phyloP scores from a whole-genome alignment of 2,797 vertebrate genomes.

The Tragopan temminckii region DNA sequence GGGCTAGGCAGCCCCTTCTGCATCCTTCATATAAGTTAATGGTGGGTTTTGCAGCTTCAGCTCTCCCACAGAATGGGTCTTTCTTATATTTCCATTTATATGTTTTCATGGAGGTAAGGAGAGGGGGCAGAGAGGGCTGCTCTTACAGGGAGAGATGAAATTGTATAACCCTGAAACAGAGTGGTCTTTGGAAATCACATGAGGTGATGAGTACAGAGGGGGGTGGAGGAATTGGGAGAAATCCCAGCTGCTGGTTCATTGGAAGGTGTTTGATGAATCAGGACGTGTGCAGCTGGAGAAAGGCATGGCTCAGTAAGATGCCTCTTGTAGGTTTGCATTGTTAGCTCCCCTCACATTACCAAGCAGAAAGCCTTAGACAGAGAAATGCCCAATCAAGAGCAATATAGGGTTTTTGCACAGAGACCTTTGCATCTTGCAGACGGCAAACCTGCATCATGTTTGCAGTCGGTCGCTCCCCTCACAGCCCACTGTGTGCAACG shows the following conservation, averaged over 20 bases:
- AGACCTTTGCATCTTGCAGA: background rate
- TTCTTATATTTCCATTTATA: background rate
- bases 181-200: background rate
- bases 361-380: background rate
- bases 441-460: background rate
- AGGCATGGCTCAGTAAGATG: background rate
- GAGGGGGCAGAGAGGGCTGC: background rate
- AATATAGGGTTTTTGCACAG: background rate
- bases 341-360: background rate
- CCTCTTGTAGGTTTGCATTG: background rate
- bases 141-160: background rate
- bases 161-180: background rate
- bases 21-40: background rate
- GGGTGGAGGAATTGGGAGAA: slow-evolving; percentile 40
- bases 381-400: rapidly evolving
- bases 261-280: background rate
- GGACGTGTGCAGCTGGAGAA: slow-evolving; percentile 48
- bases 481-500: rapidly evolving
- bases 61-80: background rate
- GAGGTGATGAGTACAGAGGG: background rate
- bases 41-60: background rate
- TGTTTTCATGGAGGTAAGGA: background rate
- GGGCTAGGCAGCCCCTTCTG: background rate
- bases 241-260: slow-evolving; percentile 42
- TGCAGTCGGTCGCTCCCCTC: background rate